Evolutionary conservation across 2,888 invertebrate species (phyloP).

Genomic region (Rutpela maculata): DNA sequence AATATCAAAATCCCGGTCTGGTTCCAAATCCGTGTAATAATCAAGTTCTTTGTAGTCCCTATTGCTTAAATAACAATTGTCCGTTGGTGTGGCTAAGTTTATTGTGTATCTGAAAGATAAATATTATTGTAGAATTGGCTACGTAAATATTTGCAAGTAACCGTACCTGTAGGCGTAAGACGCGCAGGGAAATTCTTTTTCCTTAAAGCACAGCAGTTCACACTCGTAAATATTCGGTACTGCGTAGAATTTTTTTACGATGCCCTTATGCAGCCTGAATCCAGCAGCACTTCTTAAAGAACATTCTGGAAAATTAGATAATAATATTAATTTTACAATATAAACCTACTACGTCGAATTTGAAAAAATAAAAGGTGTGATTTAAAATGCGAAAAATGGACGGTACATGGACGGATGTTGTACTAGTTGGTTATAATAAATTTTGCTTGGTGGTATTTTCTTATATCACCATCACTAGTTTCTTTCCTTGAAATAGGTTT

Average conservation of each 20-base stretch:
- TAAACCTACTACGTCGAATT: too few species aligned
- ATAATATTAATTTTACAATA: conserved; percentile 7
- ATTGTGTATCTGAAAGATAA: conserved; percentile 57
- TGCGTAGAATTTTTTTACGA: conserved; percentile 80
- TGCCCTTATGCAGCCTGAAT: conserved; percentile 82
- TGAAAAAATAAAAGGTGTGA: too few species aligned
- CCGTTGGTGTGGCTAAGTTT: conserved; percentile 76
- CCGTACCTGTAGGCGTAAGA: conserved; percentile 85
- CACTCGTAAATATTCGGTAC: conserved; percentile 85
- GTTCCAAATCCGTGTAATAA: conserved; percentile 83
- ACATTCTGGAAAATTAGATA: conserved; percentile 77
- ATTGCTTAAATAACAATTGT: conserved; percentile 88
- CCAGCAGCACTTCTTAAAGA: conserved; percentile 85
- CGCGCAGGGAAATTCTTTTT: conserved; percentile 83
- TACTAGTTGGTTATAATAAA: background rate
- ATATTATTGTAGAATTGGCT: background rate
- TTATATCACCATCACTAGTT: too few species aligned
- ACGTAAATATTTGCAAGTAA: background rate
- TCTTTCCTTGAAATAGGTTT: too few species aligned
- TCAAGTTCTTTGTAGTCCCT: conserved; percentile 82
- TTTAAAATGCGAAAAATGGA: too few species aligned
- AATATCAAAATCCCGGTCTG: conserved; percentile 86
- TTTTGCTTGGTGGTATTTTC: background rate
- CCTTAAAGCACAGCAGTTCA: conserved; percentile 84
- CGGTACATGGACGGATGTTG: background rate